Evolutionary conservation across 2,113 vertebrate genomes (phyloP).

Genomic region (Paracanthobrama guichenoti): DNA sequence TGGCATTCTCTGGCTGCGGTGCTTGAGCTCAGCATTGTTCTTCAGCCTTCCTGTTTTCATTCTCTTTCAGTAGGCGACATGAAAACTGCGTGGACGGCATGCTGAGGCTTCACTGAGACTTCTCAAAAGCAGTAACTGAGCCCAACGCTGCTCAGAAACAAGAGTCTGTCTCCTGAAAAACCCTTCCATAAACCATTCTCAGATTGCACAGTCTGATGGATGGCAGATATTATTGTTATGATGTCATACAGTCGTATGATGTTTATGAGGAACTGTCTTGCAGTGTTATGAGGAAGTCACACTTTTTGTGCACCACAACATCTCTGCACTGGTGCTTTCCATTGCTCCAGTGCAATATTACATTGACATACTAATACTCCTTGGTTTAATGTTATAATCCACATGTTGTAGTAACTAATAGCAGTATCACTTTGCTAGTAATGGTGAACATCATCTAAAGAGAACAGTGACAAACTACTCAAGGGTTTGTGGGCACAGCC

Average conservation of each 20-base stretch:
- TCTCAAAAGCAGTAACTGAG: slow-evolving; percentile 28
- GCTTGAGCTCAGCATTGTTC: slow-evolving; percentile 69
- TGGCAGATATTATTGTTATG: not conserved
- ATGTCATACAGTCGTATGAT: not conserved
- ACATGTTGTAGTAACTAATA: not conserved
- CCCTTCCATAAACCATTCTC: not conserved
- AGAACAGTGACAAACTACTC: not conserved
- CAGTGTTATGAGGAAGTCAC: not conserved
- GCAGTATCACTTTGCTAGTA: not conserved
- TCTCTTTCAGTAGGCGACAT: slow-evolving; percentile 47
- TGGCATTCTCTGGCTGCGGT: slow-evolving; percentile 53
- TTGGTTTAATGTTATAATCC: not conserved
- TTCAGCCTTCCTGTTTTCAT: slow-evolving; percentile 70
- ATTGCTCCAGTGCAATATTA: not conserved
- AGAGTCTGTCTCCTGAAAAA: not conserved
- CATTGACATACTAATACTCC: not conserved
- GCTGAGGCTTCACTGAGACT: slow-evolving; percentile 55
- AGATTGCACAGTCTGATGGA: not conserved
- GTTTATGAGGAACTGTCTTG: not conserved
- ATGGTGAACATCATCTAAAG: not conserved
- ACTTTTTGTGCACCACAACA: not conserved
- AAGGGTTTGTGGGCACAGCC: not conserved
- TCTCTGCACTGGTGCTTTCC: not conserved
- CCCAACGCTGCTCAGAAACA: not conserved
- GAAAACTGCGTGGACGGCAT: slow-evolving; percentile 58